phyloP scores from a whole-genome alignment of 2,797 vertebrate species.

The Arnoldichthys spilopterus region DNA sequence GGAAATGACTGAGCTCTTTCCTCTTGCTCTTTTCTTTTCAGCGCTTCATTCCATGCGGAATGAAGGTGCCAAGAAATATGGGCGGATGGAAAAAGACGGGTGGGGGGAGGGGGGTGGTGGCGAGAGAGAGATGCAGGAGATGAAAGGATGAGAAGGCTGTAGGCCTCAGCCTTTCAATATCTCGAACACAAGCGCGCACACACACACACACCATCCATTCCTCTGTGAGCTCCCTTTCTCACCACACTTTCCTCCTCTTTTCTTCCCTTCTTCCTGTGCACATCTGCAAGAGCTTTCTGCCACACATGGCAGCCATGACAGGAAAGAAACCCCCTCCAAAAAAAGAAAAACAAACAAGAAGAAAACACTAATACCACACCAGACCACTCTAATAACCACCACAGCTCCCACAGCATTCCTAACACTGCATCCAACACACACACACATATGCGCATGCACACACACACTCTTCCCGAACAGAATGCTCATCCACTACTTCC shows the following conservation, averaged over 20 bases:
- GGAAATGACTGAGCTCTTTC: slow-evolving; percentile 23
- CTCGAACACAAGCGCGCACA: slow-evolving; percentile 9
- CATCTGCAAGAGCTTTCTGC: slow-evolving; percentile 60
- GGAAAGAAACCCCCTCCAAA: slow-evolving; percentile 44
- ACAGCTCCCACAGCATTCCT: slow-evolving; percentile 12
- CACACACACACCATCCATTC: slow-evolving; percentile 1
- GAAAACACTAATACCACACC: slow-evolving; percentile 36
- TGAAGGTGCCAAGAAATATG: slow-evolving; percentile 26
- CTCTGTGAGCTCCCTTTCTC: slow-evolving; percentile 24
- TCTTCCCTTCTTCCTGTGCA: slow-evolving; percentile 29
- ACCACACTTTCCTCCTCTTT: slow-evolving; percentile 13
- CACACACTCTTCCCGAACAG: too few relatives aligned
- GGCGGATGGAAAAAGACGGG: slow-evolving; percentile 18
- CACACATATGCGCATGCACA: neutral
- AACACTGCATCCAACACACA: neutral
- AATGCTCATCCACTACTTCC: too few relatives aligned
- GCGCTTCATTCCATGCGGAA: slow-evolving; percentile 15
- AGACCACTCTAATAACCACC: neutral
- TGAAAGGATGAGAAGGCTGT: slow-evolving; percentile 20
- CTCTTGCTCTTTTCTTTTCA: slow-evolving; percentile 24
- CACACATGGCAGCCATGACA: slow-evolving; percentile 61
- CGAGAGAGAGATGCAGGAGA: neutral
- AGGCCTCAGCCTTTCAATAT: slow-evolving; percentile 21
- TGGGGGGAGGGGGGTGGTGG: neutral
- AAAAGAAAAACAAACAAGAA: slow-evolving; percentile 53